Base-by-base conservation (phyloP, 2,113 vertebrate genomes). In the Athene cunicularia region DNA sequence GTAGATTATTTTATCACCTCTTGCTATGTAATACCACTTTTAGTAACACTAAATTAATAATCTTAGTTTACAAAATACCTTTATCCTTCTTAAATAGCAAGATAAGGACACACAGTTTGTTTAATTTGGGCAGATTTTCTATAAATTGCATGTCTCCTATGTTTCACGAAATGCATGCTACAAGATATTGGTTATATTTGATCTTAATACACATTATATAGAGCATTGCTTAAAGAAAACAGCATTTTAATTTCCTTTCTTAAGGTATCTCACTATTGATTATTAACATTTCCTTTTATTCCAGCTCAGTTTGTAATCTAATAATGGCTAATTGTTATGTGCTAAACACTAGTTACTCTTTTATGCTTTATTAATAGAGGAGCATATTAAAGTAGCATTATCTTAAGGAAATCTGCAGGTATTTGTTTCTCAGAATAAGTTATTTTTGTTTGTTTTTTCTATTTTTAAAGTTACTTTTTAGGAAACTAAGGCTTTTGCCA, bases 211-310 rank as follows among this genome's bases (percentile, higher is more conserved):
- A 95, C 83, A 91, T 95, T 81, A 76, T 93, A 59, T 96, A 92
- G 84, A 97, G 81, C 89, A 94, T 95, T 96, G 87, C 96, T 92
- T 98, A 95, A 75, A 90, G 71, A 92, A 94, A 37, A 93, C 73
- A 91, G 66, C 93, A 92, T 97, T 97, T 97, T 98, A 88, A 90
- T 97, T 97, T 98, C 89, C 91, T 97, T 98, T 97, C 94, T 97
- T 97, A 95, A 96, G 96, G 96, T 97, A 95, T 96, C 76, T 94
- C n/a, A 62, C 96, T 97, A 94, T 98, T 98, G 97, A 97, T 97
- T 96, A 98, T 98, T 98, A 98, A 98, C 97, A 95, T 97, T 98
- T 98, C 94, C 95, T 98, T 98, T 98, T 98, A 94, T 98, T 98
- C 94, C 98, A 98, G 98, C 98, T 98, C 75, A 96, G 50, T 98